Conservation (phyloP, 2,797 vertebrate species). For the Siniperca scherzeri region DNA sequence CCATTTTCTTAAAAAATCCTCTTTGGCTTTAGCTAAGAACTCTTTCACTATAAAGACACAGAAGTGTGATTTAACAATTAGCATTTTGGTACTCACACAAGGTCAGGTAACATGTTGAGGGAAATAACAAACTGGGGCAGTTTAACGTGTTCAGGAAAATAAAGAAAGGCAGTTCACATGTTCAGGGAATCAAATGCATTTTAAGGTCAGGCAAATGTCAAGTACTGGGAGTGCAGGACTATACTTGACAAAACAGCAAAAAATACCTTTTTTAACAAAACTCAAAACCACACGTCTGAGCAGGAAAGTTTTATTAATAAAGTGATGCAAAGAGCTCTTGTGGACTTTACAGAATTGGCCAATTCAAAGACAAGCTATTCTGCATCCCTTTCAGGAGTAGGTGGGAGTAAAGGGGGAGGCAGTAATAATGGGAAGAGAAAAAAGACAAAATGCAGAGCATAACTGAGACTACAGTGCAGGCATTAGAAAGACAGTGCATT, state of each 20-base stretch:
- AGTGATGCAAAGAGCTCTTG: conserved; percentile 84
- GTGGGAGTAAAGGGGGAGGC: conserved; percentile 18
- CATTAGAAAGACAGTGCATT: conserved; percentile 80
- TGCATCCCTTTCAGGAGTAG: conserved; percentile 83
- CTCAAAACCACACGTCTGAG: conserved; percentile 75
- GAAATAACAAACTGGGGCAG: conserved; percentile 36
- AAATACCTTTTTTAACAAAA: conserved; percentile 34
- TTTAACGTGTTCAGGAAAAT: conserved; percentile 44
- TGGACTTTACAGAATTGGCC: conserved; percentile 52
- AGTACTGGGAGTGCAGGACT: conserved; percentile 63
- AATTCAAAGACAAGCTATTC: conserved; percentile 76
- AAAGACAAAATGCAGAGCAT: conserved; percentile 74
- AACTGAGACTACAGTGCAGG: conserved; percentile 77
- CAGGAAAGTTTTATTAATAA: conserved; percentile 80
- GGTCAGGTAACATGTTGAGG: conserved; percentile 32
- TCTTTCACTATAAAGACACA: conserved; percentile 92
- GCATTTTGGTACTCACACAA: conserved; percentile 19
- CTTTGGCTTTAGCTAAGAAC: conserved; percentile 99
- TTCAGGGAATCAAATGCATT: conserved; percentile 64
- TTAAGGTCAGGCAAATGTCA: conserved; percentile 76
- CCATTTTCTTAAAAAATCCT: conserved; percentile 99
- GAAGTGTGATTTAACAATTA: conserved; percentile 28
- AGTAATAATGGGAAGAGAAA: conserved; percentile 69
- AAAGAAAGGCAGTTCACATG: conserved; percentile 54
- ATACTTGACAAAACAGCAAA: conserved; percentile 59